Evolutionary conservation across 2,888 invertebrate genomes (phyloP).

Genomic region (Euphydryas editha): DNA sequence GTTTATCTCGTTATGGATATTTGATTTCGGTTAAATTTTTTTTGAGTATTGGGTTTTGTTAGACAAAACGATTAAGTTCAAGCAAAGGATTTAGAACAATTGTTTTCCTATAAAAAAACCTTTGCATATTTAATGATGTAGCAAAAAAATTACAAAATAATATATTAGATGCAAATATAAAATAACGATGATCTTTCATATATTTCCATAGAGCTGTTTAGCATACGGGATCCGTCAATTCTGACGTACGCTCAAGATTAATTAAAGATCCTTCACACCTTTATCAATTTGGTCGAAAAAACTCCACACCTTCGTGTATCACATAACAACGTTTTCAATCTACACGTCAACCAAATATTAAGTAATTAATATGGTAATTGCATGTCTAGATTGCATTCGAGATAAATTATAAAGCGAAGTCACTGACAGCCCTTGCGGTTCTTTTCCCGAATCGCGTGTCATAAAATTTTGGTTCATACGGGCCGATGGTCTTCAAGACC

Average conservation of each 20-base stretch:
- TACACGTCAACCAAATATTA: constrained; percentile 57
- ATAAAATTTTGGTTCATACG: constrained; percentile 54
- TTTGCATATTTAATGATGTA: constrained; percentile 1
- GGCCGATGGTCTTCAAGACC: constrained; percentile 43
- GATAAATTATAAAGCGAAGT: constrained; percentile 59
- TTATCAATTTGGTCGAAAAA: constrained; percentile 38
- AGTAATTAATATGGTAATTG: constrained; percentile 77
- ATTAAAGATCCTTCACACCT: constrained; percentile 42
- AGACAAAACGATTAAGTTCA: not conserved
- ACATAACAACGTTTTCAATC: constrained; percentile 41
- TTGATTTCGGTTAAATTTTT: not conserved
- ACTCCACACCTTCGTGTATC: constrained; percentile 42
- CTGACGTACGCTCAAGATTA: constrained; percentile 34
- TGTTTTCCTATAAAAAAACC: not conserved
- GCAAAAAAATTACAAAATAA: not conserved
- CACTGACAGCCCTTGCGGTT: constrained; percentile 55
- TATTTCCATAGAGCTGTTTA: constrained; percentile 30
- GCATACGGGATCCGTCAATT: constrained; percentile 30
- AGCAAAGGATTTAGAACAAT: not conserved
- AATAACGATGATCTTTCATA: not conserved
- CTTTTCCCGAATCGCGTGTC: constrained; percentile 53
- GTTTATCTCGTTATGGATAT: constrained; percentile 3
- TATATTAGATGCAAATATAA: not conserved
- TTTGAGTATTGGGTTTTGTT: not conserved
- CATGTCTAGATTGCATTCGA: constrained; percentile 63